Percentiles rank a stretch among this genome's conserved stretches.
Evolutionary conservation across 1,140 invertebrate species (phyloP).

Genomic region (Latrodectus geometricus): DNA sequence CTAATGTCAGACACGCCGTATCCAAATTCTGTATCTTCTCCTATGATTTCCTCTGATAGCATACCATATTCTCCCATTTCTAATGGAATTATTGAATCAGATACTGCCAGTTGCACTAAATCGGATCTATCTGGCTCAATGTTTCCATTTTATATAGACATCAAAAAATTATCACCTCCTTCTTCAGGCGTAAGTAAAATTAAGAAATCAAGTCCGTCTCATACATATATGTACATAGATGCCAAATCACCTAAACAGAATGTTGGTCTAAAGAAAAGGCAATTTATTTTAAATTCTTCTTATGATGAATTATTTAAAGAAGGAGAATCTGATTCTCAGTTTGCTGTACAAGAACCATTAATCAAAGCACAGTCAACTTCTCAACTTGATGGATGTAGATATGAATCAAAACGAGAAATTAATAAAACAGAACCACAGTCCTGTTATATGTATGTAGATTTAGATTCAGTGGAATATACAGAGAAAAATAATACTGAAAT

Average conservation of each 20-base stretch:
- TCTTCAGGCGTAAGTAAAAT: neutral
- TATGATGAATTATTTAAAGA: slow-evolving; percentile 44
- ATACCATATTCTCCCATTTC: neutral
- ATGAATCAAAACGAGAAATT: neutral
- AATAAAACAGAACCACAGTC: slow-evolving; percentile 47
- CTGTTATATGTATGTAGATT: slow-evolving; percentile 62
- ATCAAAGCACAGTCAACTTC: slow-evolving; percentile 52
- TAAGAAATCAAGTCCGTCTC: slow-evolving; percentile 43
- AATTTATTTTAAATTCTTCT: slow-evolving; percentile 3
- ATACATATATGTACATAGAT: slow-evolving; percentile 61
- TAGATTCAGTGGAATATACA: slow-evolving; percentile 44
- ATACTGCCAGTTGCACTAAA: neutral
- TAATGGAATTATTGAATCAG: slow-evolving; percentile 8
- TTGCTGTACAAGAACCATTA: slow-evolving; percentile 14
- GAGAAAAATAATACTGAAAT: neutral
- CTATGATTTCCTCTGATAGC: slow-evolving; percentile 46
- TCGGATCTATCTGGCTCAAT: slow-evolving; percentile 44
- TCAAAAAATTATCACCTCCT: slow-evolving; percentile 46
- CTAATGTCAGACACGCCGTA: slow-evolving; percentile 52
- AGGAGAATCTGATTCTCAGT: neutral
- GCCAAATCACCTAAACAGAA: slow-evolving; percentile 33
- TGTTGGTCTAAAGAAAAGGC: neutral
- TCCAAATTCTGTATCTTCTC: slow-evolving; percentile 47
- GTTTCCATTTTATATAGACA: slow-evolving; percentile 63
- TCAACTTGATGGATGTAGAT: slow-evolving; percentile 24